Evolutionary conservation across 64 coral and sea anemone genomes (phyloP).

Genomic region (Montipora capricornis): DNA sequence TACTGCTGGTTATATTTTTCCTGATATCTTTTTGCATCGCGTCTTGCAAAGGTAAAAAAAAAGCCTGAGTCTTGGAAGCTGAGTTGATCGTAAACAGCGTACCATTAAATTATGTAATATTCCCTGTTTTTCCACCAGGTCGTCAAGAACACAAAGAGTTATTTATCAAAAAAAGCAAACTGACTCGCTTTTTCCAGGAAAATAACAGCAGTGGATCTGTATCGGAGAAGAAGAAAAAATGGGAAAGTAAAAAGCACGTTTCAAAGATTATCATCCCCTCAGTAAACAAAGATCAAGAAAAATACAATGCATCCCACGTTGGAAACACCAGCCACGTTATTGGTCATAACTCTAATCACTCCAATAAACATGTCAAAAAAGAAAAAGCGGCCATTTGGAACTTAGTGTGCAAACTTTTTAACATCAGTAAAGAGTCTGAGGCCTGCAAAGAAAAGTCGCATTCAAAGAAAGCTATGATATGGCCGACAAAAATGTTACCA

Average conservation of each 20-base stretch:
- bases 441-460: conserved; percentile 22
- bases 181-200: conserved; percentile 20
- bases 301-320: not conserved
- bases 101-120: not conserved
- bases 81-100: not conserved
- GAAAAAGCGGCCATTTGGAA: not conserved
- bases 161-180: not conserved
- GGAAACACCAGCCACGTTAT: no score
- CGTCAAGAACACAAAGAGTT: not conserved
- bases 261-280: not conserved
- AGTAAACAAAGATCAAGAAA: not conserved
- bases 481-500: conserved; percentile 95
- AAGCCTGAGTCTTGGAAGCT: not conserved
- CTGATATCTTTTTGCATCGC: not conserved
- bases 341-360: not conserved
- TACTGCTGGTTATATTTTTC: not conserved
- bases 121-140: not conserved
- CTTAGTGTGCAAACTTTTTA: conserved; percentile 1
- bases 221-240: not conserved
- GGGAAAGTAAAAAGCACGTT: not conserved
- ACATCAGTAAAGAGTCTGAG: conserved; percentile 8
- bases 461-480: conserved; percentile 97
- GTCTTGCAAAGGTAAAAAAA: not conserved
- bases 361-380: not conserved
- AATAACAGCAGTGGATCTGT: not conserved